These are phyloP conservation scores for Lindbergichthys nudifrons DNA, from an alignment of 2,797 vertebrate genomes.

Conservation along the genomic window DNA sequence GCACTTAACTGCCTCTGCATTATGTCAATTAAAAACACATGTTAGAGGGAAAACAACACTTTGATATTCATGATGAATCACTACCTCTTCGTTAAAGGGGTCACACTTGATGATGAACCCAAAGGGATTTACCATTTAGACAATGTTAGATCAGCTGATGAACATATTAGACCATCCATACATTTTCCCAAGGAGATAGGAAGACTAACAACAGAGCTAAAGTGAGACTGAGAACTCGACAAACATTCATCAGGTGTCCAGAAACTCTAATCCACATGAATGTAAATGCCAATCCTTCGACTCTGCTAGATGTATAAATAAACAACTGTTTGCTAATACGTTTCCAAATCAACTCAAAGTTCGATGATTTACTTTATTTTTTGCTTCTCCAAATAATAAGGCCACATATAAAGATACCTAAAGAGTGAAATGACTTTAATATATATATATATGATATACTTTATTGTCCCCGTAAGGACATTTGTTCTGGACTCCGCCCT, in stretches of 20 bases:
- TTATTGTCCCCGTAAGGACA: not conserved
- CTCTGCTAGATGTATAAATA: not conserved
- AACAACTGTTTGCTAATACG: not conserved
- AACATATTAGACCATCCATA: not conserved
- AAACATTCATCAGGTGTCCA: constrained; percentile 5
- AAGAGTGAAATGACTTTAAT: constrained; percentile 4
- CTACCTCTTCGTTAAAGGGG: constrained; percentile 2
- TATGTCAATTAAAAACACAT: not conserved
- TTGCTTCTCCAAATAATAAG: too few species aligned
- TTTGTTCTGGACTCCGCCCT: not conserved
- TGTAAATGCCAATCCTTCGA: not conserved
- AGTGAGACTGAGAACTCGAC: not conserved
- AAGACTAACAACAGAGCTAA: not conserved
- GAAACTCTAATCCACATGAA: not conserved
- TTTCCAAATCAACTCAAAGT: not conserved
- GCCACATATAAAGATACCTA: constrained; percentile 10
- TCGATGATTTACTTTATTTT: not conserved
- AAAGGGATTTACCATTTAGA: not conserved
- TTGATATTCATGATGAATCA: not conserved
- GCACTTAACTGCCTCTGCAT: not conserved
- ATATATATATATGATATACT: constrained; percentile 1
- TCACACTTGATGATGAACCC: not conserved
- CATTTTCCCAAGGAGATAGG: not conserved
- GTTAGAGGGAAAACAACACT: not conserved
- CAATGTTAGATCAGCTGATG: not conserved